A percentile compares a stretch with the other conserved stretches of the same genome.
These are phyloP conservation scores for Leucoma salicis DNA, from an alignment of 2,888 invertebrate species.

Conservation along the genomic window DNA sequence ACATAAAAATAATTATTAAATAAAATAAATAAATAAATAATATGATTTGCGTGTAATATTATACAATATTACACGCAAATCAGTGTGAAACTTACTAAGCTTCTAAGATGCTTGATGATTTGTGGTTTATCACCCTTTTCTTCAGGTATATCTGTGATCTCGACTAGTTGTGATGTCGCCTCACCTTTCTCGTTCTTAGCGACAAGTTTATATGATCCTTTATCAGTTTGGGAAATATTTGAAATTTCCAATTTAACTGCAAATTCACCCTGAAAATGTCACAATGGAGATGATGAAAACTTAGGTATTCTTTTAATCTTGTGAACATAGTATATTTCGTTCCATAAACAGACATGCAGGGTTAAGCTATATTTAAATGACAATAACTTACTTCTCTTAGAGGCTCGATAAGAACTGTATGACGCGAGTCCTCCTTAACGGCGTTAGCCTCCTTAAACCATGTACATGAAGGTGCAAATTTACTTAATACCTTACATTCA, in stretches of 20 bases:
- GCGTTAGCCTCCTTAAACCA: conserved; percentile 95
- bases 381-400: conserved; percentile 86
- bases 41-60: too few species aligned
- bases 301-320: too few species aligned
- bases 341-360: too few species aligned
- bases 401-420: conserved; percentile 89
- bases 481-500: conserved; percentile 96
- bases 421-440: conserved; percentile 89
- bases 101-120: conserved; percentile 88
- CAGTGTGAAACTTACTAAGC: conserved; percentile 81
- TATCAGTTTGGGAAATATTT: conserved; percentile 90
- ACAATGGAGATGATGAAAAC: too few species aligned
- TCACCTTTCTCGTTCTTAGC: conserved; percentile 97
- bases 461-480: conserved; percentile 95
- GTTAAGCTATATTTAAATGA: not conserved
- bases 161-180: conserved; percentile 93
- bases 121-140: conserved; percentile 91
- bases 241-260: conserved; percentile 94
- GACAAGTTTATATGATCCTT: conserved; percentile 93
- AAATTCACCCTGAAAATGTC: conserved; percentile 88
- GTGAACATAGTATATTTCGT: too few species aligned
- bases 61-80: too few species aligned
- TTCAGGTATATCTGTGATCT: conserved; percentile 91
- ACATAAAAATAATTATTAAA: not conserved
- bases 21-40: not conserved